Evolutionary conservation across 2,888 invertebrate species (phyloP), one percentile per base, ranked within the genome.

Genomic region (Tethea ocularis): DNA sequence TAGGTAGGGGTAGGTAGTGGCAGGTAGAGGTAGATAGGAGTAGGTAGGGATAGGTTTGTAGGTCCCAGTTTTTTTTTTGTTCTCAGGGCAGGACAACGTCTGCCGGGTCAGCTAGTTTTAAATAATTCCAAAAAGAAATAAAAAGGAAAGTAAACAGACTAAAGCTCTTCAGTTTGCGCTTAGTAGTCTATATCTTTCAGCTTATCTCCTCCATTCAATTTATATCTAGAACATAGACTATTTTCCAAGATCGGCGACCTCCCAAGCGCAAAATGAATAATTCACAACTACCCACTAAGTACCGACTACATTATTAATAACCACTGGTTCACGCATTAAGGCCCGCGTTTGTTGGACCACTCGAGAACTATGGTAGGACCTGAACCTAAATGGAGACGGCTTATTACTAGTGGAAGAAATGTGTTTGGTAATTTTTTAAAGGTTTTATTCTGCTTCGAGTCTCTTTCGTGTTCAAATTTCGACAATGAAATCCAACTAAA

Each of bases 261-360:
- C 83, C 83, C 83, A 75, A 72, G 70, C 79, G 69, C 66, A 60
- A 61, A 63, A 84, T 87, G 87, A 86, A 87, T 87, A 71, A 87
- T 86, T 80, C 86, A 65, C 71, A 59, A 65, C 63, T 64, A 38
- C 63, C 68, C 67, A 54, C 62, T 72, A 71, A 75, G 70, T 69
- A 67, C 69, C 66, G 74, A 72, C 78, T 77, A 78, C 77, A 77
- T 84, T 81, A 70, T 66, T 70, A 72, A 70, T 71, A 67, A 60
- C 61, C 38, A 59, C 46, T 46, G 46, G 46, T 46, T 46, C 46
- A 46, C 46, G 46, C 46, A 20, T 46, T 46, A 46, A 46, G 46
- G 46, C 20, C 46, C 46, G 38, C 38, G 46, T 46, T 20, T 20
- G 46, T 46, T 20, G n/a, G 20, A 46, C 46, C 46, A 46, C 46